Percentiles rank a stretch among this genome's conserved stretches.
phyloP scores from a whole-genome alignment of 2,797 vertebrate species.

The Cyprinodon diabolis region DNA sequence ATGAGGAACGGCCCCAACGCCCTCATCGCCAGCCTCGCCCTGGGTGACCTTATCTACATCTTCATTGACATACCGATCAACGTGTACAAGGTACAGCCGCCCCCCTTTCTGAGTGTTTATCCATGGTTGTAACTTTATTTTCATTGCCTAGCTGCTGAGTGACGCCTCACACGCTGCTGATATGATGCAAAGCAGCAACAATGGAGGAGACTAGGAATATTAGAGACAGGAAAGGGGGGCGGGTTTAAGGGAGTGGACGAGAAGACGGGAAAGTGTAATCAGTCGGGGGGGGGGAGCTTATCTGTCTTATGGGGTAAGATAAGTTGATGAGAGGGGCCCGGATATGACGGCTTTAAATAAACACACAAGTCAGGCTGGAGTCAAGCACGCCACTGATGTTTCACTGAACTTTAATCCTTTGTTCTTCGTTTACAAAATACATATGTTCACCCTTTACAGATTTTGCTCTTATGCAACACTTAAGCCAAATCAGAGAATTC shows the following conservation, averaged over 20 bases:
- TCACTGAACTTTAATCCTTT: not conserved
- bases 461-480: not conserved
- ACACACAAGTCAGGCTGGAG: constrained; percentile 59
- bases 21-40: constrained; percentile 94
- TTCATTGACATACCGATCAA: constrained; percentile 92
- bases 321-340: constrained; percentile 69
- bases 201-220: constrained; percentile 33
- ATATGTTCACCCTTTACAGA: not conserved
- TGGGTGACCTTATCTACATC: constrained; percentile 98
- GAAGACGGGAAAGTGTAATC: constrained; percentile 68
- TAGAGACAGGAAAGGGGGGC: constrained; percentile 26
- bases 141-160: constrained; percentile 9
- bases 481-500: not conserved
- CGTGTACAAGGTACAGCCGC: constrained; percentile 89
- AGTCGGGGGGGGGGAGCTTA: constrained; percentile 47
- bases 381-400: constrained; percentile 40
- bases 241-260: constrained; percentile 25
- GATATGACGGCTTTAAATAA: constrained; percentile 70
- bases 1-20: constrained; percentile 99
- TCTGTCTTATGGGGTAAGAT: constrained; percentile 58
- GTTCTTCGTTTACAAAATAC: not conserved
- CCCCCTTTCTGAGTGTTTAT: constrained; percentile 9
- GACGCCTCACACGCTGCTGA: constrained; percentile 13
- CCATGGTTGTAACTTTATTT: constrained; percentile 12
- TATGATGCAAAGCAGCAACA: constrained; percentile 44